phyloP scores from a whole-genome alignment of 1,140 invertebrate species.

The Anthonomus grandis region DNA sequence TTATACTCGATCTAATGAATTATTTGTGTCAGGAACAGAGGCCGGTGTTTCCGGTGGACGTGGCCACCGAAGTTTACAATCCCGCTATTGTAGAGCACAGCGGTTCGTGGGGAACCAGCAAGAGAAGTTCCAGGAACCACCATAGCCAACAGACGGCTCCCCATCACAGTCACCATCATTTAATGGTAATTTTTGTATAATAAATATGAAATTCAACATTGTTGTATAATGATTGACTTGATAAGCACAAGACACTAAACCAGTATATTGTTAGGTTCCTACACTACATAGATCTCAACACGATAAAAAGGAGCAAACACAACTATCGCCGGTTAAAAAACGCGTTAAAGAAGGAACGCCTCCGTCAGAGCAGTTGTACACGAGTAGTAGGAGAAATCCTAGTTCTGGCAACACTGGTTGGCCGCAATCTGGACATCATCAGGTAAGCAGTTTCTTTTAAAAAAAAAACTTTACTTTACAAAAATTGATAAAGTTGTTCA shows the following conservation, averaged over 20 bases:
- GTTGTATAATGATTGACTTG: background rate
- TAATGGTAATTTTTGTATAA: conserved; percentile 43
- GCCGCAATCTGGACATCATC: conserved; percentile 45
- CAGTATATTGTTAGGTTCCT: conserved; percentile 47
- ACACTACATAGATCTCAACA: conserved; percentile 51
- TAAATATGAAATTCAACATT: background rate
- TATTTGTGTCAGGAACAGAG: conserved; percentile 57
- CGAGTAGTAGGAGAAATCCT: conserved; percentile 47
- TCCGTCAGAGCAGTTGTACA: conserved; percentile 56
- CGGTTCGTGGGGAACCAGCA: conserved; percentile 49
- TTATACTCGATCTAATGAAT: no score
- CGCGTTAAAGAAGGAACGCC: conserved; percentile 96
- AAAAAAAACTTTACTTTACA: no score
- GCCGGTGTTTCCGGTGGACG: conserved; percentile 64
- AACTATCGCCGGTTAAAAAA: conserved; percentile 95
- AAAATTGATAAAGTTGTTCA: no score
- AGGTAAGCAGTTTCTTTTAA: conserved; percentile 26
- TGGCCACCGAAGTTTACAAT: conserved; percentile 52
- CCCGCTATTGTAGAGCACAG: conserved; percentile 57
- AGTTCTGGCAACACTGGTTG: conserved; percentile 46
- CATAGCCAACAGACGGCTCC: conserved; percentile 44
- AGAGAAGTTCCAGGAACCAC: conserved; percentile 55
- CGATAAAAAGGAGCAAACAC: conserved; percentile 85
- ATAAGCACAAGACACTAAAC: no score
- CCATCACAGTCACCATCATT: conserved; percentile 49